Evolutionary conservation across 2,888 invertebrate genomes (phyloP), one percentile per base, ranked within the genome.

Genomic region (Polyommatus iphigenia): DNA sequence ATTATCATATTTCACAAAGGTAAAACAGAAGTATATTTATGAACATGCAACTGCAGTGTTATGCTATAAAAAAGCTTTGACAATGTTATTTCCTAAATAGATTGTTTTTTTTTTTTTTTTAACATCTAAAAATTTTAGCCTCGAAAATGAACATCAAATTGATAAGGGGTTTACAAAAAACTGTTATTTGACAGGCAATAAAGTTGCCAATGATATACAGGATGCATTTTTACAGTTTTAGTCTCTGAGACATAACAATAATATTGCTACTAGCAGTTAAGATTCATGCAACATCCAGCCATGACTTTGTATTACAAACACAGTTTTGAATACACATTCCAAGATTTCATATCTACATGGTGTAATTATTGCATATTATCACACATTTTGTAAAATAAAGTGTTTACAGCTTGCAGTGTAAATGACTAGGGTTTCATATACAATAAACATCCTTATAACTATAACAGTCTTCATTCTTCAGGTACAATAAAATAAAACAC

Each of bases 401-500:
- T 67, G 32, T 67, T 67, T 29, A 67, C 67, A 67, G 29, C 62
- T 59, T 24, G 62, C 13, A 20, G 50, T 13, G 50, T 50, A 50
- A 13, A 73, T 54, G 50, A 54, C 20, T 75, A 73, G 73, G 41
- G 24, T 20, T 75, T 73, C 32, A 73, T 46, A 29, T 75, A 71
- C 76, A n/a, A 57, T 78, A 36, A 29, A 75, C 46, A 76, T 57
- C 76, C 85, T 86, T 87, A 87, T 78, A 81, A 78, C 80, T 84
- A 82, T 76, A 85, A 92, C 92, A 93, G 80, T 93, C 92, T 93
- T 93, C 92, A 90, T 91, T 87, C 92, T 92, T 92, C 83, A 91
- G 91, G 92, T 92, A 91, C 91, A 91, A 82, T 81, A 87, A 75
- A 92, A 91, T 91, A 85, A 92, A 92, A 92, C 90, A 79, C 83